Evolutionary conservation across 2,113 vertebrate genomes (phyloP).

Genomic region (Ornithorhynchus anatinus): DNA sequence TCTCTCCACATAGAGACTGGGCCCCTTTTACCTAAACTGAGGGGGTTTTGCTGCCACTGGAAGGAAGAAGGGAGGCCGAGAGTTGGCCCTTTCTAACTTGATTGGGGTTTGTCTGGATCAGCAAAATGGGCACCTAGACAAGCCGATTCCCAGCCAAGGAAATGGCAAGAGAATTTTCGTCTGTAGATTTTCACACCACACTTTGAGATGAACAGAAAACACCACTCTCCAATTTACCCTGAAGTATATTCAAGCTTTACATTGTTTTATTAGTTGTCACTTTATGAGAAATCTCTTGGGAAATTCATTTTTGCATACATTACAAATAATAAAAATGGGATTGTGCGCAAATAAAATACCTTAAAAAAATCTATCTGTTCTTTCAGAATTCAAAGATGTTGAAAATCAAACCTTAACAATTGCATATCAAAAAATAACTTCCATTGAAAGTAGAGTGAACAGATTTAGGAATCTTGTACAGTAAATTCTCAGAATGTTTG

Average conservation of each 20-base stretch:
- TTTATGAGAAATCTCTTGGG: not conserved
- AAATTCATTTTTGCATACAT: not conserved
- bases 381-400: not conserved
- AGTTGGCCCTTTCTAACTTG: no score
- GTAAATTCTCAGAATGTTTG: not conserved
- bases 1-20: no score
- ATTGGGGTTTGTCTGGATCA: no score
- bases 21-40: no score
- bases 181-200: no score
- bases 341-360: not conserved
- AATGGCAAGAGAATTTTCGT: no score
- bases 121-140: no score
- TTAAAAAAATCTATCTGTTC: not conserved
- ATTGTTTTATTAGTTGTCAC: not conserved
- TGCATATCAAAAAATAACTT: not conserved
- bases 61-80: no score
- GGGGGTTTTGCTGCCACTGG: no score
- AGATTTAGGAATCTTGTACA: not conserved
- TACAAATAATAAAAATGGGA: not conserved
- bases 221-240: no score
- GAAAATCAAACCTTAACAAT: not conserved
- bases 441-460: not conserved
- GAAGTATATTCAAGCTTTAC: not conserved
- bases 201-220: no score
- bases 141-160: no score